These are phyloP conservation scores for Drosophila repletoides DNA, from an alignment of 1,140 invertebrate species.

Conservation along the genomic window DNA sequence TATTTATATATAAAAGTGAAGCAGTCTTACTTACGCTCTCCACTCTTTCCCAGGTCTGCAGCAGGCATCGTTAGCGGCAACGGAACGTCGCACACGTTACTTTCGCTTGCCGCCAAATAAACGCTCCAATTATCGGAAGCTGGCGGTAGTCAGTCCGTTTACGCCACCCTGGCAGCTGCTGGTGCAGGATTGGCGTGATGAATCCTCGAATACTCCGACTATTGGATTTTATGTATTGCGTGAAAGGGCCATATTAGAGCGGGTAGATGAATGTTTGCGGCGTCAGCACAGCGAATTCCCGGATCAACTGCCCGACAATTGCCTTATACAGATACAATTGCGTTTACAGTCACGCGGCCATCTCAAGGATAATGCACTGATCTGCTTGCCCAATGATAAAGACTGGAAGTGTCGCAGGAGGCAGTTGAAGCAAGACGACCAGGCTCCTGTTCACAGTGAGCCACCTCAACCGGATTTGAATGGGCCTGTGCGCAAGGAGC, in stretches of 20 bases:
- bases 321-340: constrained; percentile 84
- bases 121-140: constrained; percentile 91
- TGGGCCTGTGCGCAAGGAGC: constrained; percentile 84
- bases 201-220: background rate
- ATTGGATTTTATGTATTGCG: constrained; percentile 84
- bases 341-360: constrained; percentile 82
- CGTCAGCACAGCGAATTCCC: constrained; percentile 77
- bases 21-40: background rate
- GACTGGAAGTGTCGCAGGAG: constrained; percentile 83
- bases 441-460: constrained; percentile 83
- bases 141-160: constrained; percentile 90
- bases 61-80: constrained; percentile 50
- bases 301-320: constrained; percentile 60
- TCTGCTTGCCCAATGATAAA: constrained; percentile 85
- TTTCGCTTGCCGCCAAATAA: constrained; percentile 92
- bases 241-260: constrained; percentile 83
- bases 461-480: constrained; percentile 85
- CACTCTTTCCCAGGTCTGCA: constrained; percentile 27
- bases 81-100: constrained; percentile 84
- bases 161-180: constrained; percentile 88
- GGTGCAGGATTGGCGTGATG: constrained; percentile 86
- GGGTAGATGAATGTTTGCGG: constrained; percentile 1
- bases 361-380: constrained; percentile 84
- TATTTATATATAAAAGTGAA: background rate
- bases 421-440: constrained; percentile 78